These are phyloP conservation scores for Sorex araneus DNA, from an alignment of 2,113 vertebrate species.

Conservation along the genomic window DNA sequence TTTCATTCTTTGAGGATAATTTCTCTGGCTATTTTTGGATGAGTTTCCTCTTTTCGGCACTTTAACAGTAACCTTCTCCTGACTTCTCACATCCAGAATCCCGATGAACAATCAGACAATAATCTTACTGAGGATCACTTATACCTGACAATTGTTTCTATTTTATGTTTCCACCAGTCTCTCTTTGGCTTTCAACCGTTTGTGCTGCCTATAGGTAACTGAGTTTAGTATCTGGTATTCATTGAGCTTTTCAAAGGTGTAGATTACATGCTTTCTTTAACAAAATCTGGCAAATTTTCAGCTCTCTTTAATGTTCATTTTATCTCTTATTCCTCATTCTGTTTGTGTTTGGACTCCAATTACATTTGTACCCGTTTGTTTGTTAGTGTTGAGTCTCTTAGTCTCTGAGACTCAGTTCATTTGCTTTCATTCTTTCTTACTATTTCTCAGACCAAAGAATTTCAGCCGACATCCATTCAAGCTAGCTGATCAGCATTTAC, in stretches of 20 bases:
- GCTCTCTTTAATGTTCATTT: neutral
- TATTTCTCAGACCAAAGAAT: neutral
- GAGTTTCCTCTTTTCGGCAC: neutral
- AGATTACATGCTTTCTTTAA: neutral
- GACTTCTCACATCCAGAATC: neutral
- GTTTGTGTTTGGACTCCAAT: neutral
- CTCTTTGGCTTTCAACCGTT: neutral
- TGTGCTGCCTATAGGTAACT: neutral
- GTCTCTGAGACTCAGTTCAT: neutral
- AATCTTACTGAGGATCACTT: neutral
- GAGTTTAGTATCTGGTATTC: neutral
- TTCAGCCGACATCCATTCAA: neutral
- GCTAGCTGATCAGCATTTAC: neutral
- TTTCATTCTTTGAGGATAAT: neutral
- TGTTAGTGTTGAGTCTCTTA: no score
- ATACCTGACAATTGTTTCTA: neutral
- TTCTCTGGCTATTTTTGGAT: neutral
- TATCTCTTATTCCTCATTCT: neutral
- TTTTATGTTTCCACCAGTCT: neutral
- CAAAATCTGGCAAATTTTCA: neutral
- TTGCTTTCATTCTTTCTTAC: neutral
- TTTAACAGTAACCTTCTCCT: neutral
- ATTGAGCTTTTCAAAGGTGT: neutral
- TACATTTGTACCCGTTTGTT: neutral
- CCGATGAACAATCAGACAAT: neutral